Base-by-base conservation (phyloP, 2,888 invertebrate species). In the Lycia hirtaria region DNA sequence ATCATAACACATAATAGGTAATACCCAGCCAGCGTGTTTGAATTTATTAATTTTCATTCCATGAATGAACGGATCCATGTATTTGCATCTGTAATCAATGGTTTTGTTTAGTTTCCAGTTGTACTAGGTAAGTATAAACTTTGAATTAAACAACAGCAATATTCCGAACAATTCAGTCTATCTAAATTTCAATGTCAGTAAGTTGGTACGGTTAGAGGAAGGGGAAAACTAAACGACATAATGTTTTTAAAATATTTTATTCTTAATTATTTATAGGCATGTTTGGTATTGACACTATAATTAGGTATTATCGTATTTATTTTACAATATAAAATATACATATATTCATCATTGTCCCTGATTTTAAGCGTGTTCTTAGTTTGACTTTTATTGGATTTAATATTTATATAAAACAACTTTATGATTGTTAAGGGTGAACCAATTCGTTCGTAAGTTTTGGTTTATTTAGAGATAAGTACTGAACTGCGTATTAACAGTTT, bases 181-280 rank as follows among this genome's bases (percentile, higher is more conserved):
- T n/a, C n/a, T n/a, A n/a, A n/a, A n/a, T 26, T 9, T 26, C 6
- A 9, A 9, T 33, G 2, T 32, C 12, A 14, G 14, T 12, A 32
- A 12, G 14, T 7, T 4, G n/a, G 14, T 17, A 4, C 19, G 10
- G 4, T n/a, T 6, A n/a, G 12, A 30, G 47, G 33, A 28, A 33
- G 19, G 12, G 53, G 40, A 9, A 7, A 51, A 35, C 40, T 28
- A 52, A 51, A 57, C 40, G 20, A 24, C 41, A 37, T 47, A 47
- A 5, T 52, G 3, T 52, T 22, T 41, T 52, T 45, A 47, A 52
- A 57, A 52, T 52, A 52, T 41, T 52, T 57, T 47, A 41, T 57
- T 35, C 47, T 41, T 45, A 51, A 41, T 57, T 20, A 40, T 22
- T 47, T 22, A 38, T 52, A 57, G 51, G 56, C 56, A 52, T 57